These are phyloP conservation scores for Panagrolaimus sp. DNA, from an alignment of 1,140 invertebrate genomes.

Conservation along the genomic window DNA sequence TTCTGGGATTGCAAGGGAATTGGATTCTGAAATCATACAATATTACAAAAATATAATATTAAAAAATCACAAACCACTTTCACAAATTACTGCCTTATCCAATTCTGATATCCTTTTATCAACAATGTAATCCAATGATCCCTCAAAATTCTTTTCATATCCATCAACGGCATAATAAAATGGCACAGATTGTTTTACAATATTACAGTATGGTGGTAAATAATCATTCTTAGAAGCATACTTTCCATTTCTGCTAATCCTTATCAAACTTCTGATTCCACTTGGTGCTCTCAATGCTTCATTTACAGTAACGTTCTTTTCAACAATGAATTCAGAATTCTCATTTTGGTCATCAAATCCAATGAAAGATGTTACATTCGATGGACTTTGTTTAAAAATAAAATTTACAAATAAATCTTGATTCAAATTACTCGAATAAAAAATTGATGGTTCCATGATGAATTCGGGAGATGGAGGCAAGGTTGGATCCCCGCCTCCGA, in stretches of 20 bases:
- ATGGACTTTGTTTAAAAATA: neutral
- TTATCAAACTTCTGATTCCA: neutral
- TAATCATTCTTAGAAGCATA: neutral
- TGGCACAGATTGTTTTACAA: neutral
- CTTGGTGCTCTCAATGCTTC: neutral
- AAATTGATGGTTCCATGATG: conserved; percentile 2
- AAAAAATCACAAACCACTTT: neutral
- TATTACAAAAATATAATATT: neutral
- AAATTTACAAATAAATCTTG: neutral
- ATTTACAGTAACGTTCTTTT: neutral
- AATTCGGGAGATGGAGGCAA: neutral
- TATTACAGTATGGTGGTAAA: neutral
- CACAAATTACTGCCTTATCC: neutral
- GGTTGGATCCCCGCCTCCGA: neutral
- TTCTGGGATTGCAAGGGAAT: neutral
- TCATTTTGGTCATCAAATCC: neutral
- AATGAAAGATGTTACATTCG: neutral
- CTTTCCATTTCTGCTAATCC: neutral
- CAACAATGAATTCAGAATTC: neutral
- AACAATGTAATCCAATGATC: neutral
- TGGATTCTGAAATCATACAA: neutral
- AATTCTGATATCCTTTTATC: neutral
- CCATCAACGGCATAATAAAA: conserved; percentile 8
- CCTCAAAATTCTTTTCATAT: neutral
- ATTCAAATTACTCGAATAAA: neutral